A percentile compares a stretch with the other conserved stretches of the same genome.
Evolutionary conservation across 2,888 invertebrate species (phyloP).

Genomic region (Julus scanicus): DNA sequence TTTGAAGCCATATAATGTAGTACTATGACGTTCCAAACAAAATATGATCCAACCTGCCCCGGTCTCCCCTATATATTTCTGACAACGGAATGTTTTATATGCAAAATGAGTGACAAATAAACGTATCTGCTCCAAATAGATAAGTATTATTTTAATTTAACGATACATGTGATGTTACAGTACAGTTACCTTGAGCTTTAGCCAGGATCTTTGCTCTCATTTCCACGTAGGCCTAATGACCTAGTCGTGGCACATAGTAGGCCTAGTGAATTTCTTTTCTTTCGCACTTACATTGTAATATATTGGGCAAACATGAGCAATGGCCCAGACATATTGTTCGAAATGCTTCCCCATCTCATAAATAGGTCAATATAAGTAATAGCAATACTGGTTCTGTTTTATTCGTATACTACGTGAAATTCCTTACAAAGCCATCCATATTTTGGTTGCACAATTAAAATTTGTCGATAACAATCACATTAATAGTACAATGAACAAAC

Average conservation of each 20-base stretch:
- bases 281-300: conserved; percentile 41
- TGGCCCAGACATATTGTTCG: conserved; percentile 40
- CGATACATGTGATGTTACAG: background rate
- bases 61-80: no score
- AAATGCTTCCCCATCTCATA: conserved; percentile 26
- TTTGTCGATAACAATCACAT: conserved; percentile 11
- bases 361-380: conserved; percentile 1
- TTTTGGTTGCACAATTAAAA: background rate
- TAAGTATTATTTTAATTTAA: background rate
- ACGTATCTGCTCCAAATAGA: background rate
- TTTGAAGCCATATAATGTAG: no score
- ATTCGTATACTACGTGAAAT: background rate
- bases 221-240: conserved; percentile 37
- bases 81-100: no score
- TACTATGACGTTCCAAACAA: no score
- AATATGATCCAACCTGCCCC: no score
- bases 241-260: conserved; percentile 32
- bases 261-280: conserved; percentile 45
- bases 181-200: conserved; percentile 38
- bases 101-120: background rate
- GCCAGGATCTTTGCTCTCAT: conserved; percentile 10
- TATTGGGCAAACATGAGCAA: conserved; percentile 19
- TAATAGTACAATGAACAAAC: background rate
- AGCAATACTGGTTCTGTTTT: background rate
- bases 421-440: background rate